A percentile compares a stretch with the other conserved stretches of the same genome.
phyloP scores from a whole-genome alignment of 2,888 invertebrate species.

The Polylopha cassiicola region DNA sequence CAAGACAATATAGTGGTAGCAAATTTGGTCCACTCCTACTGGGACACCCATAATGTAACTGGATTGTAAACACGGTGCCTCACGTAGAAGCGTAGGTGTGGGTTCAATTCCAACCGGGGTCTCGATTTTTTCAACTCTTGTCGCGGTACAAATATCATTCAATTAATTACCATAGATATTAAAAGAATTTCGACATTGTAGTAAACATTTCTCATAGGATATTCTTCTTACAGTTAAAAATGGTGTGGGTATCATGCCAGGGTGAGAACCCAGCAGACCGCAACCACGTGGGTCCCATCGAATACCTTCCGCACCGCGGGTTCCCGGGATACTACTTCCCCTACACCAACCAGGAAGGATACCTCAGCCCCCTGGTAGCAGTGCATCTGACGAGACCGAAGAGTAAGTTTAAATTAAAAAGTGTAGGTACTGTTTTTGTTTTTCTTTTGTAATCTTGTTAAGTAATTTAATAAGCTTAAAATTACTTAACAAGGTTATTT shows the following conservation, averaged over 20 bases:
- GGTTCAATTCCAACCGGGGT: too few relatives aligned
- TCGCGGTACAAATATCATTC: too few relatives aligned
- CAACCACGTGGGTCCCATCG: slow-evolving; percentile 92
- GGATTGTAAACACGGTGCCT: too few relatives aligned
- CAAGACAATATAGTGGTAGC: too few relatives aligned
- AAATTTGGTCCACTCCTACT: too few relatives aligned
- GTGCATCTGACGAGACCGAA: slow-evolving; percentile 89
- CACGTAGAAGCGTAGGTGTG: too few relatives aligned
- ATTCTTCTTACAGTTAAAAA: slow-evolving; percentile 79
- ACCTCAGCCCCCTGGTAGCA: slow-evolving; percentile 92
- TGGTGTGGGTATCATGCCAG: slow-evolving; percentile 94
- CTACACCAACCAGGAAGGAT: slow-evolving; percentile 90
- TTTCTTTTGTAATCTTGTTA: not conserved
- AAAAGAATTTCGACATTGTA: too few relatives aligned
- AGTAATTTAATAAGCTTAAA: too few relatives aligned
- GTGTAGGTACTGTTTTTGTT: not conserved
- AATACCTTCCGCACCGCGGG: slow-evolving; percentile 88
- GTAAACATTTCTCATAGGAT: slow-evolving; percentile 9
- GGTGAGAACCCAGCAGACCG: slow-evolving; percentile 95
- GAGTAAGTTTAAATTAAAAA: slow-evolving; percentile 76
- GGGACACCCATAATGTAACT: too few relatives aligned
- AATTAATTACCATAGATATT: too few relatives aligned
- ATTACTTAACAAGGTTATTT: too few relatives aligned
- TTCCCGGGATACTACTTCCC: slow-evolving; percentile 95
- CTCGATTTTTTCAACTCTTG: too few relatives aligned